Evolutionary conservation across 2,888 invertebrate genomes (phyloP).

Genomic region (Adelognathus sp.): DNA sequence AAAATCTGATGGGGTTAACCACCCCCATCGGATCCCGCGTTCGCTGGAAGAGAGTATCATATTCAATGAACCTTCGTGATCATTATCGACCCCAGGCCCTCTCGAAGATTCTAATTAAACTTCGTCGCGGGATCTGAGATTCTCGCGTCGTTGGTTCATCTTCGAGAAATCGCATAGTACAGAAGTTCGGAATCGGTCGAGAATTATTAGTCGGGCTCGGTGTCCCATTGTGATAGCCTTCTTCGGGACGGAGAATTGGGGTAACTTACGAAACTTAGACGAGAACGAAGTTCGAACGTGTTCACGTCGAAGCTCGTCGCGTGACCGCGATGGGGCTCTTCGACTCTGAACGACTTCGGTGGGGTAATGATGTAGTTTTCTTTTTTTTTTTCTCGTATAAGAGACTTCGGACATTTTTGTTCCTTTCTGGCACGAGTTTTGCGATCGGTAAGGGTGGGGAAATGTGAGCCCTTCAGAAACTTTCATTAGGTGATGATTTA

Average conservation of each 20-base stretch:
- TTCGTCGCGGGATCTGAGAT: conserved; percentile 28
- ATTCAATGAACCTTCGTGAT: conserved; percentile 34
- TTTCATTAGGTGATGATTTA: neutral
- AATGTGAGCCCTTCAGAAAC: neutral
- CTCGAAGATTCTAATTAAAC: conserved; percentile 52
- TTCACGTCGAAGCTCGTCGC: neutral
- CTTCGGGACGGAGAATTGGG: neutral
- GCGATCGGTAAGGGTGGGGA: neutral
- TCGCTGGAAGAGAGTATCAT: neutral
- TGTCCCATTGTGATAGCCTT: conserved; percentile 22
- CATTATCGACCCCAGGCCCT: conserved; percentile 8
- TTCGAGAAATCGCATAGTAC: conserved; percentile 6
- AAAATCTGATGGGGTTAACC: too few species aligned
- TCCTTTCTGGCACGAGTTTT: neutral
- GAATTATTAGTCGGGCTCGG: conserved; percentile 29
- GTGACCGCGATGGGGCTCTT: neutral
- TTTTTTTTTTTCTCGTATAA: neutral
- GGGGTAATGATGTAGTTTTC: neutral
- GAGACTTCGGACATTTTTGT: neutral
- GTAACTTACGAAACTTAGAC: conserved; percentile 1
- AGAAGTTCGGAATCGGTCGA: neutral
- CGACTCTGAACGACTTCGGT: neutral
- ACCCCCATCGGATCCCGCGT: too few species aligned
- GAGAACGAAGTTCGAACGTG: neutral
- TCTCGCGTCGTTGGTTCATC: neutral